Base-by-base conservation (phyloP, 2,113 vertebrate genomes). In the Bothrops jararaca region DNA sequence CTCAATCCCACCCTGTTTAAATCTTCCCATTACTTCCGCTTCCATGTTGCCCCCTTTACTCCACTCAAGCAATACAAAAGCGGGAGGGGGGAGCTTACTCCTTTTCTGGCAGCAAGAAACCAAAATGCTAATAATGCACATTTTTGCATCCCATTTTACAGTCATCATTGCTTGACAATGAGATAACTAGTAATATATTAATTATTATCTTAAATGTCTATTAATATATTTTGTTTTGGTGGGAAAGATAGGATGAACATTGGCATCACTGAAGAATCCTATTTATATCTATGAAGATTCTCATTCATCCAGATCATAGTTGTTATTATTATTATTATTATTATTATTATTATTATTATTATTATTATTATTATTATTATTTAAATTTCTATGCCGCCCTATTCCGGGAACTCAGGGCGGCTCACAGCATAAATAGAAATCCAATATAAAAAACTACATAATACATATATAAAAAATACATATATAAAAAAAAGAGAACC, bases 81-180 rank as follows among this genome's bases (percentile, higher is more conserved):
- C 12, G 0, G n/a, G 29, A 0, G n/a, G n/a, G 15, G n/a, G 64
- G 15, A n/a, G 0, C 3, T 64, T 3, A 29, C 26, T 22, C 26
- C 58, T 64, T 29, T 12, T 29, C 26, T 29, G 58, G 29, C 26
- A 29, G 58, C 58, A 60, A 26, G 4, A 60, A 60, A 60, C 2
- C 24, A 64, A 64, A 64, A 29, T 11, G 26, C 29, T 64, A 50
- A 50, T 50, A 50, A 50, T 50, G 48, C 48, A 50, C 64, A 74
- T 34, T 34, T 74, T 74, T 34, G 64, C 29, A 15, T 34, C 13
- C n/a, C 64, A 74, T 74, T 15, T 74, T 74, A 74, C n/a, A 34
- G 12, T 34, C n/a, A 34, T 74, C 12, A 34, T 1, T 74, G 29
- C 1, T 74, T 34, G 29, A 74, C 64, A 74, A 74, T 74, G 5